A percentile compares a stretch with the other conserved stretches of the same genome.
Evolutionary conservation across 2,797 vertebrate genomes (phyloP).

Genomic region (Netta rufina): DNA sequence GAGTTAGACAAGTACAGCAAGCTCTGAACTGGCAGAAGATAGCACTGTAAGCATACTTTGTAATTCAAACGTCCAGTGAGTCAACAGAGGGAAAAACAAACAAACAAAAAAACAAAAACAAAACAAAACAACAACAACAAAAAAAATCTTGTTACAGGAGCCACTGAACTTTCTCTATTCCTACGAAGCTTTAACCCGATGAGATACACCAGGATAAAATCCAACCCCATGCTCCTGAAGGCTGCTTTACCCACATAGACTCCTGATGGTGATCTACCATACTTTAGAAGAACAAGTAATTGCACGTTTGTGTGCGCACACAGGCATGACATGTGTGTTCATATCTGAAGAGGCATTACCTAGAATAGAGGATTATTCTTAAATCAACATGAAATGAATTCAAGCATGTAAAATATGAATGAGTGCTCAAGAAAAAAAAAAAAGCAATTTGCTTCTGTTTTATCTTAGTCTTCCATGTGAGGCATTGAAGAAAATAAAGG

Average conservation of each 20-base stretch:
- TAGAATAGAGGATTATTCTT: not conserved
- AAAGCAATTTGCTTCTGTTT: not conserved
- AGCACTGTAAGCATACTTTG: not conserved
- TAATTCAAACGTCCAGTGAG: not conserved
- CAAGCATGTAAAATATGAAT: not conserved
- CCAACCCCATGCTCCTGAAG: not conserved
- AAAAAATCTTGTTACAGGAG: not conserved
- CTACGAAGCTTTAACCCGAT: not conserved
- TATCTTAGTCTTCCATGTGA: not conserved
- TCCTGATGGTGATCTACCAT: accelerated
- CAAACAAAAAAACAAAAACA: not conserved
- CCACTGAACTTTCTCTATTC: not conserved
- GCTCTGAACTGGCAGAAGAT: not conserved
- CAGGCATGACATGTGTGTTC: accelerated
- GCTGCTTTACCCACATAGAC: not conserved
- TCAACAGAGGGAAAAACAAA: not conserved
- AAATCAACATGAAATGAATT: not conserved
- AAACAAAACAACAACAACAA: not conserved
- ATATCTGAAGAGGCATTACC: not conserved
- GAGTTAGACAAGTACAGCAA: constrained; percentile 3
- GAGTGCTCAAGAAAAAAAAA: not conserved
- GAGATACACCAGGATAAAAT: not conserved
- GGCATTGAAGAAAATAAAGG: not conserved
- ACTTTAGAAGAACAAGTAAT: not conserved
- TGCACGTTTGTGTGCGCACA: accelerated